Percentiles rank a stretch among this genome's conserved stretches.
phyloP scores from a whole-genome alignment of 2,797 vertebrate species.

The Anguilla pacifica region DNA sequence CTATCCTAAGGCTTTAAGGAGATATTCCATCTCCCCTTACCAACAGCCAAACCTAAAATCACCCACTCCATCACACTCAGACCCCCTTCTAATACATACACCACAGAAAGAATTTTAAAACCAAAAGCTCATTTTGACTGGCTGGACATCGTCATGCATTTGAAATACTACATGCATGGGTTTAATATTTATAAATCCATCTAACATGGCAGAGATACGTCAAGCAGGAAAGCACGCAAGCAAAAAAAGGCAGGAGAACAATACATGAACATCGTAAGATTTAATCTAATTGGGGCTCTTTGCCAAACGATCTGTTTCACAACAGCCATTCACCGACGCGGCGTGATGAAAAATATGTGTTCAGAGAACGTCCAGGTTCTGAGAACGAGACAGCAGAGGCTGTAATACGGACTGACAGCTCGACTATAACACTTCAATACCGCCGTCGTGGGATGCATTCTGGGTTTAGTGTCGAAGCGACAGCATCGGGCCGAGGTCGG shows the following conservation, averaged over 20 bases:
- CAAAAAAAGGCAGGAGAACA: too few species aligned
- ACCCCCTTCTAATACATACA: slow-evolving; percentile 65
- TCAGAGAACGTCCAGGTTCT: not conserved
- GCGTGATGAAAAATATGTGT: not conserved
- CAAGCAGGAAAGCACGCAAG: too few species aligned
- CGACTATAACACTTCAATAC: not conserved
- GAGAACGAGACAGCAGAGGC: not conserved
- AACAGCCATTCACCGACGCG: not conserved
- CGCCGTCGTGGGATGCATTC: not conserved
- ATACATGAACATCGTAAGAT: not conserved
- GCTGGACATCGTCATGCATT: not conserved
- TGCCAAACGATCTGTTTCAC: not conserved
- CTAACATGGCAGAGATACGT: too few species aligned
- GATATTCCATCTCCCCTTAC: slow-evolving; percentile 76
- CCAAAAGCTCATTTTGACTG: slow-evolving; percentile 12
- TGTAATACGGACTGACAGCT: not conserved
- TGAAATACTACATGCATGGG: not conserved
- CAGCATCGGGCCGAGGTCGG: slow-evolving; percentile 1
- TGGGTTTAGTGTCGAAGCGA: slow-evolving; percentile 18
- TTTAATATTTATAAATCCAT: not conserved
- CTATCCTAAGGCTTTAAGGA: slow-evolving; percentile 77
- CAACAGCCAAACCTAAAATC: slow-evolving; percentile 76
- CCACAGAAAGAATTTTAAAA: slow-evolving; percentile 56
- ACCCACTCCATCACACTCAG: slow-evolving; percentile 80
- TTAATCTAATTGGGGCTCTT: not conserved